These are phyloP conservation scores for Salticus scenicus DNA, from an alignment of 2,888 invertebrate genomes.

Conservation along the genomic window DNA sequence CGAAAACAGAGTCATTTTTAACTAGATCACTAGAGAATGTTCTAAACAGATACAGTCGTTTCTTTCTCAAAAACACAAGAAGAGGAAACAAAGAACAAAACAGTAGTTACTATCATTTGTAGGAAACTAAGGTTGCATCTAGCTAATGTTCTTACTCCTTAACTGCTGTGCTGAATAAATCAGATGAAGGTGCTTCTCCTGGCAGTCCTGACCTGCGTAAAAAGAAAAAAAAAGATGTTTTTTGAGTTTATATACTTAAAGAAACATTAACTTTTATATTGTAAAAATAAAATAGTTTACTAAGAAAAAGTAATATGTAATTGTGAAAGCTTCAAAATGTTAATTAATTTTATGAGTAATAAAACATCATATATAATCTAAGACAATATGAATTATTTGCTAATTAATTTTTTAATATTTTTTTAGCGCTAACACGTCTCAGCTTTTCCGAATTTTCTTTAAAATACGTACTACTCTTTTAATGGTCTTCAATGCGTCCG, in stretches of 20 bases:
- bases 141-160: constrained; percentile 43
- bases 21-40: constrained; percentile 34
- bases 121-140: constrained; percentile 41
- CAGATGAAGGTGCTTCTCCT: constrained; percentile 49
- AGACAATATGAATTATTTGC: too few species aligned
- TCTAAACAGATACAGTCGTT: constrained; percentile 37
- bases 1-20: constrained; percentile 1
- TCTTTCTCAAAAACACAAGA: background rate
- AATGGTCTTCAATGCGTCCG: too few species aligned
- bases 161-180: constrained; percentile 60
- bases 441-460: too few species aligned
- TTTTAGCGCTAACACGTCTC: too few species aligned
- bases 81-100: background rate
- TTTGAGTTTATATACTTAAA: constrained; percentile 20
- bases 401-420: too few species aligned
- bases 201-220: constrained; percentile 37
- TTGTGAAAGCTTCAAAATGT: too few species aligned
- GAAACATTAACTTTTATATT: too few species aligned
- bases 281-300: too few species aligned
- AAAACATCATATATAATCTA: too few species aligned
- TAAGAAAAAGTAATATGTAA: too few species aligned
- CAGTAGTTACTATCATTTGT: constrained; percentile 49
- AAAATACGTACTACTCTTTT: too few species aligned
- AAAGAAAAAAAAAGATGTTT: constrained; percentile 20
- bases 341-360: too few species aligned